These are phyloP conservation scores for Antitype chi DNA, from an alignment of 2,888 invertebrate genomes.

Conservation along the genomic window DNA sequence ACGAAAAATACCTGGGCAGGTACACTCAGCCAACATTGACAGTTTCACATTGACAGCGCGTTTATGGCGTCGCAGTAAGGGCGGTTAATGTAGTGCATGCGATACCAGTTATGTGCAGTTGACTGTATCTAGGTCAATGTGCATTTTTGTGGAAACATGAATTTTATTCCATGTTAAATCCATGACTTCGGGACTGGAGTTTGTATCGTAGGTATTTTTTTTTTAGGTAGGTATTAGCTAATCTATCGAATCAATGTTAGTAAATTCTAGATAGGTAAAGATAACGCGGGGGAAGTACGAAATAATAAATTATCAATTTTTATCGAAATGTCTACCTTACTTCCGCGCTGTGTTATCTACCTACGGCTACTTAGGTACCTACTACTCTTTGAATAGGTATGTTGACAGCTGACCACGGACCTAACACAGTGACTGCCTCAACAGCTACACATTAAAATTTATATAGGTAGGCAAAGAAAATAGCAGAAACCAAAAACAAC, in stretches of 20 bases:
- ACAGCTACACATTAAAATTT: neutral
- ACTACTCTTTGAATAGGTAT: neutral
- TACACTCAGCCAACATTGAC: neutral
- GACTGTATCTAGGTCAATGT: neutral
- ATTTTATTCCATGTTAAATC: neutral
- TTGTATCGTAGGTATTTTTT: too few species aligned
- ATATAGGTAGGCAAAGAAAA: neutral
- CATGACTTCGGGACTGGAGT: neutral
- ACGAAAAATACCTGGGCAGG: neutral
- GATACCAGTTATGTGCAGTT: neutral
- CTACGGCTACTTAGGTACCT: neutral
- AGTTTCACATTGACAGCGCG: neutral
- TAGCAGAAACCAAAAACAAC: neutral
- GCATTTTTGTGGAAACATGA: neutral
- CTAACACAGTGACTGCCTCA: neutral
- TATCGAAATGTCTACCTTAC: constrained; percentile 9
- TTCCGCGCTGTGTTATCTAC: constrained; percentile 15
- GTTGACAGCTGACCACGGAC: neutral
- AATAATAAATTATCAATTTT: neutral
- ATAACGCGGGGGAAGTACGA: constrained; percentile 9
- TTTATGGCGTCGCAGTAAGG: neutral
- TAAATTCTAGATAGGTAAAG: constrained; percentile 5
- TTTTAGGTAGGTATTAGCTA: neutral
- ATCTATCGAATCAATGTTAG: constrained; percentile 11
- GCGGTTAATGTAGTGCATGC: neutral